These are phyloP conservation scores for Cyprichromis sp. DNA, from an alignment of 2,113 vertebrate genomes.

Conservation along the genomic window DNA sequence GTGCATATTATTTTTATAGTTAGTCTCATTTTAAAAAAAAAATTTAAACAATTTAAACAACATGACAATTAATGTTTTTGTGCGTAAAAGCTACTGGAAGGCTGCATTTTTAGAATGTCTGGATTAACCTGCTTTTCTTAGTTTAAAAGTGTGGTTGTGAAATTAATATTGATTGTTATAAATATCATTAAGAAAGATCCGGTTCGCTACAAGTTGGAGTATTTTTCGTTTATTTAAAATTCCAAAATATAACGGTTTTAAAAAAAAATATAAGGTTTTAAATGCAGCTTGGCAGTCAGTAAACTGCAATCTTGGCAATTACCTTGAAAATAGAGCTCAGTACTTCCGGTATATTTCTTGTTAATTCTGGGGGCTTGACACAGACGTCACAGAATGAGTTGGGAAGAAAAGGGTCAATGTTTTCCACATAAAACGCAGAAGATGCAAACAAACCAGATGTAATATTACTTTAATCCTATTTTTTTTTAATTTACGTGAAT, in stretches of 20 bases:
- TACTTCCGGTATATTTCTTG: neutral
- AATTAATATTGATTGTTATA: neutral
- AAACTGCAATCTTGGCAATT: neutral
- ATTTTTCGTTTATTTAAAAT: neutral
- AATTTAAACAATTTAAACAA: neutral
- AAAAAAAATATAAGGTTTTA: neutral
- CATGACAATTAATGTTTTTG: rapidly evolving
- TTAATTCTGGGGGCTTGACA: neutral
- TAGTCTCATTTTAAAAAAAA: rapidly evolving
- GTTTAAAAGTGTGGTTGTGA: neutral
- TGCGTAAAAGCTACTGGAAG: rapidly evolving
- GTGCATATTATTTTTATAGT: neutral
- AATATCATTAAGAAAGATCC: neutral
- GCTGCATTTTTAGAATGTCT: neutral
- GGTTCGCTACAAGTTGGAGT: neutral
- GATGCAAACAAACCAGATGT: neutral
- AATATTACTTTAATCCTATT: neutral
- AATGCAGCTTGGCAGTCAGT: neutral
- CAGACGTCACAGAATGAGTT: neutral
- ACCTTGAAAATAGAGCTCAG: neutral
- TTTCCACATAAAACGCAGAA: neutral
- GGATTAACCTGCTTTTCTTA: neutral
- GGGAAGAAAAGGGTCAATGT: neutral
- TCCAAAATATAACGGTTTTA: neutral
- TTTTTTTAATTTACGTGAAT: neutral